Base-by-base conservation (phyloP, 2,888 invertebrate genomes). In the Ennomos quercinarius region DNA sequence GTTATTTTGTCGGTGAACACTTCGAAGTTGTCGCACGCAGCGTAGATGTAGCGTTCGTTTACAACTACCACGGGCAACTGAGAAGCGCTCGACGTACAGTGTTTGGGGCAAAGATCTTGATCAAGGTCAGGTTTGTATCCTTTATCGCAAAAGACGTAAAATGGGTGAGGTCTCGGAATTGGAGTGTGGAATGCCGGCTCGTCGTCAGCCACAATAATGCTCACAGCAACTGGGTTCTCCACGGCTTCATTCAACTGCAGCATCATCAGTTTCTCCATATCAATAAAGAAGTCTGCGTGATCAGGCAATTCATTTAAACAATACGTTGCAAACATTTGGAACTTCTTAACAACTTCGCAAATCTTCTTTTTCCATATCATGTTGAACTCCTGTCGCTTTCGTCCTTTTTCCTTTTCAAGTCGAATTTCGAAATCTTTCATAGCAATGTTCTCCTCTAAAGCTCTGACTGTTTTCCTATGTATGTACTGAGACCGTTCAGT, bases 231-330 rank as follows among this genome's bases (percentile, higher is more conserved):
- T 0, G 89, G 87, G 39, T 84, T 71, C 10, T 85, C 82, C n/a
- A 84, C 54, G 2, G 76, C 74, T 58, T 86, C 80, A 54, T 79
- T 81, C 10, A 92, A 50, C 63, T 92, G 92, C 53, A 91, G 54
- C 65, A 91, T 66, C 87, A 92, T 84, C 42, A 91, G 66, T 61
- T 87, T 89, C 63, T 92, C 91, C 78, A 90, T 82, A 46, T 91
- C 86, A 41, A 87, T 77, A 63, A 92, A 91, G 70, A 91, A 91
- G 1, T 91, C 91, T 0, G 88, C 87, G 49, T 90, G 80, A 11
- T 89, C 86, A 1, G 92, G 92, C 46, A 91, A 59, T 12, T 72
- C 68, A 27, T 83, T 79, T n/a, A 92, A 64, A 57, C 85, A 86
- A 63, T 84, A 89, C n/a, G 76, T 70, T 13, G 89, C 83, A 67